Conservation (phyloP, 2,113 vertebrate genomes). For the Dasyornis broadbenti region DNA sequence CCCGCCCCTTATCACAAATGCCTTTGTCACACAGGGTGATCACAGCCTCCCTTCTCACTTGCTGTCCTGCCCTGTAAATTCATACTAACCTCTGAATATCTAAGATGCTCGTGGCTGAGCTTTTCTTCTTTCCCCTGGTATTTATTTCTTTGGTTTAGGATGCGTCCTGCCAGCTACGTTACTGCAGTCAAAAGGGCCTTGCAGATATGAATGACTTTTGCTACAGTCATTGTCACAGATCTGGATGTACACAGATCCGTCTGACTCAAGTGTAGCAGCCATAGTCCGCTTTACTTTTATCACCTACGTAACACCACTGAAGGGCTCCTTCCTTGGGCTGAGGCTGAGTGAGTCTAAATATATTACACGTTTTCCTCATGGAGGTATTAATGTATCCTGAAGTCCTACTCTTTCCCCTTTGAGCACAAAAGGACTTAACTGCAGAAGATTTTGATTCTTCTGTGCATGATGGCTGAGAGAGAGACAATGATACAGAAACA, state of each 20-base stretch:
- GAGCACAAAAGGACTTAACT: not conserved
- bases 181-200: not conserved
- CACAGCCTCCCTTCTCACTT: not conserved
- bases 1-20: not conserved
- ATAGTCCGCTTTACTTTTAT: not conserved
- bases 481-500: not conserved
- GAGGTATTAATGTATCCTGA: not conserved
- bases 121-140: not conserved
- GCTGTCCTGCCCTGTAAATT: not conserved
- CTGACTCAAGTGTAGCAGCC: not conserved
- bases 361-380: not conserved
- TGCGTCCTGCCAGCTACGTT: not conserved
- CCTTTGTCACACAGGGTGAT: not conserved
- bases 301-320: not conserved
- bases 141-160: not conserved
- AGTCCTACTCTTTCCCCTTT: not conserved
- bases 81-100: not conserved
- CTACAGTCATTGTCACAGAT: not conserved
- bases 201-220: not conserved
- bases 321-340: not conserved
- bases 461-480: rapidly evolving
- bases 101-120: not conserved
- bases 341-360: not conserved
- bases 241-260: not conserved
- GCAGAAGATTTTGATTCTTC: not conserved